Percentiles rank a stretch among this genome's conserved stretches.
These are phyloP conservation scores for Cephus pygmeus DNA, from an alignment of 2,888 invertebrate genomes.

Conservation along the genomic window DNA sequence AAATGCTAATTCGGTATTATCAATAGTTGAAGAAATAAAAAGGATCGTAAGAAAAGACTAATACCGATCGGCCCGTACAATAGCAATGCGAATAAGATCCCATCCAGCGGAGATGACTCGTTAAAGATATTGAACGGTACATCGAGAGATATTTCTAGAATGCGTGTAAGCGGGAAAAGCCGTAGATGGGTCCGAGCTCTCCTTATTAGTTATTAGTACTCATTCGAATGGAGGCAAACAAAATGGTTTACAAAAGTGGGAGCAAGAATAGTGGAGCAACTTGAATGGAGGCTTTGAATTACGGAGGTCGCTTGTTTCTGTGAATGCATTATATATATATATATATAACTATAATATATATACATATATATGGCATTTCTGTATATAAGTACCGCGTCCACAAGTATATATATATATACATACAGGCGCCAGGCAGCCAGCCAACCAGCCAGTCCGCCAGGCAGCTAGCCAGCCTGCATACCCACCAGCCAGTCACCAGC, in stretches of 20 bases:
- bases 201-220: slow-evolving; percentile 55
- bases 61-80: not conserved
- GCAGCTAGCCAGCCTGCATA: slow-evolving; percentile 5
- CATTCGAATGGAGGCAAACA: slow-evolving; percentile 41
- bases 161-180: not conserved
- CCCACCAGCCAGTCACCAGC: slow-evolving; percentile 25
- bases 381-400: slow-evolving; percentile 8
- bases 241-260: slow-evolving; percentile 53
- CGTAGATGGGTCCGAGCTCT: not conserved
- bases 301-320: slow-evolving; percentile 53
- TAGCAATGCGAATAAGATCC: not conserved
- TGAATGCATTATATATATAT: slow-evolving; percentile 12
- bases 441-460: slow-evolving; percentile 16
- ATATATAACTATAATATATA: not conserved
- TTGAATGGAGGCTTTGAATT: slow-evolving; percentile 61
- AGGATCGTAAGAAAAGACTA: not conserved
- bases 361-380: not conserved
- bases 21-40: not conserved
- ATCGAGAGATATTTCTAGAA: not conserved
- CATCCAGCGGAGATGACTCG: not conserved
- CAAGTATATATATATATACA: not conserved
- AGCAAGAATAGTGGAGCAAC: slow-evolving; percentile 55
- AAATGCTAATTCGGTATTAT: not conserved
- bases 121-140: not conserved
- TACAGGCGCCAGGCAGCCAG: slow-evolving; percentile 26